phyloP scores from a whole-genome alignment of 2,888 invertebrate species.

The Ochropleura plecta region DNA sequence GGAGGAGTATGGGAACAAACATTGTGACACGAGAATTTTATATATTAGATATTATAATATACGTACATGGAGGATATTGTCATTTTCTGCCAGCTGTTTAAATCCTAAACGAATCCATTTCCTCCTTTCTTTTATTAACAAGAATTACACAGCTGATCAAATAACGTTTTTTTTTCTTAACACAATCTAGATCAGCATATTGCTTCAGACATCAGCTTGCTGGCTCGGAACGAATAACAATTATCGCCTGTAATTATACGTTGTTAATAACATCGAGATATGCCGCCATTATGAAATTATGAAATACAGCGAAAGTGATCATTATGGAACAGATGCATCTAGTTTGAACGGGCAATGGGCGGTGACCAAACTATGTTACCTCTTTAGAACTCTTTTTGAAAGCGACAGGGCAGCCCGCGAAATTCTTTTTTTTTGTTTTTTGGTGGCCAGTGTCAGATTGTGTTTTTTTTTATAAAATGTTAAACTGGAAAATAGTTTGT shows the following conservation, averaged over 20 bases:
- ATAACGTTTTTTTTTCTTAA: neutral
- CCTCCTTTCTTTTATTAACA: neutral
- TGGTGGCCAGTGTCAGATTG: too few species aligned
- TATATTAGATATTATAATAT: too few species aligned
- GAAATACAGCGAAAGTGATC: constrained; percentile 59
- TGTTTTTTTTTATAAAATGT: too few species aligned
- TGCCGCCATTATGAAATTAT: constrained; percentile 33
- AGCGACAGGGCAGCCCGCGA: too few species aligned
- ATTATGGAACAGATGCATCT: constrained; percentile 33
- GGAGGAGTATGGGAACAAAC: too few species aligned
- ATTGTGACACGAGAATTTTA: too few species aligned
- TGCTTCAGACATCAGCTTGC: constrained; percentile 29
- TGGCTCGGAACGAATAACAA: constrained; percentile 56
- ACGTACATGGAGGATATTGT: too few species aligned
- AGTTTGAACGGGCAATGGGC: constrained; percentile 13
- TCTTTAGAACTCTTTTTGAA: constrained; percentile 12
- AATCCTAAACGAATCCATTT: neutral
- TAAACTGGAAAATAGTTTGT: too few species aligned
- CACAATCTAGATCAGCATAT: constrained; percentile 29
- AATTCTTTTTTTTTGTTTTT: too few species aligned
- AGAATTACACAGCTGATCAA: constrained; percentile 23
- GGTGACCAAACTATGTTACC: neutral
- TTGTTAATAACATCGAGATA: constrained; percentile 45
- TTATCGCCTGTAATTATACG: constrained; percentile 58
- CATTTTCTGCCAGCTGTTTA: neutral